phyloP scores from a whole-genome alignment of 2,888 invertebrate genomes.

The Tiliacea aurago region DNA sequence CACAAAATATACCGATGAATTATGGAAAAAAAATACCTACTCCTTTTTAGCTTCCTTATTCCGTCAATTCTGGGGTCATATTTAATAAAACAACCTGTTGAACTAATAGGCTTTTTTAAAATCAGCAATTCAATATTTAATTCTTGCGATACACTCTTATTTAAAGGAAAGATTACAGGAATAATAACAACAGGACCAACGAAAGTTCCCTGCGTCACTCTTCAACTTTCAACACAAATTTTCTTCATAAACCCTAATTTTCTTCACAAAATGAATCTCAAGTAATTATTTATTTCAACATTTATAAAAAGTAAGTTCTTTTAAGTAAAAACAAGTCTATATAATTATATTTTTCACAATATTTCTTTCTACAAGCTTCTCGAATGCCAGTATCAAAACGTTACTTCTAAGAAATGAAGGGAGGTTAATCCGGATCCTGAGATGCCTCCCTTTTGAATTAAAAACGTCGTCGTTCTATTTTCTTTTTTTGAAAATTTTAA shows the following conservation, averaged over 20 bases:
- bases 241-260: not conserved
- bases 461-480: conserved; percentile 63
- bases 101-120: not conserved
- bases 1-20: not conserved
- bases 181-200: not conserved
- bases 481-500: conserved; percentile 52
- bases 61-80: conserved; percentile 3
- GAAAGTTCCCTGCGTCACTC: conserved; percentile 5
- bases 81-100: conserved; percentile 5
- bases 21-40: not conserved
- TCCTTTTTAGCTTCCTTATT: conserved; percentile 19
- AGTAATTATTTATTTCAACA: conserved; percentile 9
- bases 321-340: conserved; percentile 12
- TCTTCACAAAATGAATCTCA: not conserved
- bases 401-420: conserved; percentile 63
- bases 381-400: conserved; percentile 51
- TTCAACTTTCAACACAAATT: not conserved
- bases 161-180: not conserved
- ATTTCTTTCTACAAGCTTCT: conserved; percentile 46
- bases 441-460: conserved; percentile 66
- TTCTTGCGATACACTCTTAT: not conserved
- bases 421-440: conserved; percentile 67
- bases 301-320: conserved; percentile 15
- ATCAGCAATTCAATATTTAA: not conserved
- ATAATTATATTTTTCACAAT: conserved; percentile 29